These are phyloP conservation scores for Capromys pilorides DNA, from an alignment of 2,797 vertebrate species.

Conservation along the genomic window DNA sequence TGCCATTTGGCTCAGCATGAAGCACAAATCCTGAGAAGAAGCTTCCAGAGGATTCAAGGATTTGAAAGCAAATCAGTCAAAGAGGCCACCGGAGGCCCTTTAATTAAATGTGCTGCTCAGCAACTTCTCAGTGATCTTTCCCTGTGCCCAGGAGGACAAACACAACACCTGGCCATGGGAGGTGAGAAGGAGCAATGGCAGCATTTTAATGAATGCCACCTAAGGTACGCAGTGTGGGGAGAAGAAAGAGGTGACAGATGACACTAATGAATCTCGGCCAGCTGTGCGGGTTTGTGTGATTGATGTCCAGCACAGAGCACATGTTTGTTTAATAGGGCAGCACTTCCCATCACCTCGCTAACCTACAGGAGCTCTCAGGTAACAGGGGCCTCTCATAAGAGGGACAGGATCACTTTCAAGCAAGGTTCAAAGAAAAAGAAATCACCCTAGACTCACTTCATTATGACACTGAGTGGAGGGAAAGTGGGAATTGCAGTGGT, in stretches of 20 bases:
- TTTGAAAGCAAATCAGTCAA: constrained; percentile 65
- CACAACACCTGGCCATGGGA: constrained; percentile 29
- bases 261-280: constrained; percentile 56
- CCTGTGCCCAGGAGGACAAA: constrained; percentile 15
- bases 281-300: constrained; percentile 55
- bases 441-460: neutral
- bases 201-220: constrained; percentile 59
- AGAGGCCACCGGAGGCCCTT: neutral
- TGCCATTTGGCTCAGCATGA: neutral
- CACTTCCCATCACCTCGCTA: neutral
- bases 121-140: neutral
- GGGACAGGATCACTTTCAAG: neutral
- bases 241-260: neutral
- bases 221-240: neutral
- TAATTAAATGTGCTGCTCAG: constrained; percentile 56
- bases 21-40: constrained; percentile 20
- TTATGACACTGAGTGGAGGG: constrained; percentile 44
- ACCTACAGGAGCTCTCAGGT: neutral
- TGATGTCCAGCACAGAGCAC: neutral
- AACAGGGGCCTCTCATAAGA: neutral
- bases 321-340: constrained; percentile 47
- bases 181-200: constrained; percentile 21
- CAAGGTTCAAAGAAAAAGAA: constrained; percentile 50
- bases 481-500: neutral
- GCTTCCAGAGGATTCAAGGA: constrained; percentile 8